Conservation (phyloP, 2,888 invertebrate species). For the Meganola albula region DNA sequence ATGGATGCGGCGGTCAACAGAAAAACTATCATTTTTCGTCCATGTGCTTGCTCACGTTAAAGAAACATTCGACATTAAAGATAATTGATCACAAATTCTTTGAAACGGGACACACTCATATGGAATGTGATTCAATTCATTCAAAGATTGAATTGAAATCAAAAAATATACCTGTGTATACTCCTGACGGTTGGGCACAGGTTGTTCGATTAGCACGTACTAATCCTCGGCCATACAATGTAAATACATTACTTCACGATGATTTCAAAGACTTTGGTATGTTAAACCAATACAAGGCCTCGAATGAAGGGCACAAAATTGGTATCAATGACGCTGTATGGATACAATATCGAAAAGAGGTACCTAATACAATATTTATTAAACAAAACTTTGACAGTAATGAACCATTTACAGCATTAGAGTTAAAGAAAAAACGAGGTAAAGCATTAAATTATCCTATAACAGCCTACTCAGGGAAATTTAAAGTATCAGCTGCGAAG, state of each 20-base stretch:
- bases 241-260: slow-evolving; percentile 3
- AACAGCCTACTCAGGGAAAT: neutral
- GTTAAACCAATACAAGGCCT: neutral
- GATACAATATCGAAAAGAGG: slow-evolving; percentile 12
- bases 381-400: neutral
- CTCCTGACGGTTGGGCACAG: slow-evolving; percentile 5
- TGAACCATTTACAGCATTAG: neutral
- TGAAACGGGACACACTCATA: slow-evolving; percentile 18
- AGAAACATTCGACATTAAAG: slow-evolving; percentile 3
- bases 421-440: slow-evolving; percentile 5
- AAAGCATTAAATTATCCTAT: neutral
- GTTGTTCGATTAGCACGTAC: slow-evolving; percentile 4
- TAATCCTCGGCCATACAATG: slow-evolving; percentile 9
- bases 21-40: slow-evolving; percentile 22
- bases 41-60: slow-evolving; percentile 13
- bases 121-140: slow-evolving; percentile 18
- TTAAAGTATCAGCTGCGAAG: slow-evolving; percentile 1
- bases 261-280: slow-evolving; percentile 11
- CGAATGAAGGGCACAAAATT: slow-evolving; percentile 1
- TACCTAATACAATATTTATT: slow-evolving; percentile 4
- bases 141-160: slow-evolving; percentile 18
- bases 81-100: slow-evolving; percentile 6
- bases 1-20: slow-evolving; percentile 24
- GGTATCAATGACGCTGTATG: slow-evolving; percentile 10
- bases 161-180: slow-evolving; percentile 4